phyloP scores from a whole-genome alignment of 2,113 vertebrate species.

The Hydrolagus affinis region DNA sequence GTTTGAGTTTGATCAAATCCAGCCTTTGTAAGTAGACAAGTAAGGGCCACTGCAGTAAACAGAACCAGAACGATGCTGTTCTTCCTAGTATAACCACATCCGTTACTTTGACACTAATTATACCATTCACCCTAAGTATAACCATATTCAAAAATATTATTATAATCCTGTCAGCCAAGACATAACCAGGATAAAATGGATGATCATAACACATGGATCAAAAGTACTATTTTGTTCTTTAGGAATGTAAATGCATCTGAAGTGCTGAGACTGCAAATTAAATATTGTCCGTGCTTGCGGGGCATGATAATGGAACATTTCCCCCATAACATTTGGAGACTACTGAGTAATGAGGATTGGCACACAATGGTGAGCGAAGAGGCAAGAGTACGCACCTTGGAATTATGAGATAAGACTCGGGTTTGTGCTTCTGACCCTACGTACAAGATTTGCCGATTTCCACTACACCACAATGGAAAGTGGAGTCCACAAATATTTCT shows the following conservation, averaged over 20 bases:
- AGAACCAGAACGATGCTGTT: background rate
- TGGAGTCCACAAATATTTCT: too few relatives aligned
- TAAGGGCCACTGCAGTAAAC: constrained; percentile 2
- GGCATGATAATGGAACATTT: too few relatives aligned
- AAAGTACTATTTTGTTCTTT: constrained; percentile 12
- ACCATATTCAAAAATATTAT: constrained; percentile 20
- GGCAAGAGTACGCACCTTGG: too few relatives aligned
- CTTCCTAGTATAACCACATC: background rate
- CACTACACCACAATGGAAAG: too few relatives aligned
- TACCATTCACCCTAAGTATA: background rate
- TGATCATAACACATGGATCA: background rate
- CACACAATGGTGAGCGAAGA: too few relatives aligned
- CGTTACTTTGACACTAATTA: constrained; percentile 22
- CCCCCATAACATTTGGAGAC: too few relatives aligned
- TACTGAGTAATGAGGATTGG: too few relatives aligned
- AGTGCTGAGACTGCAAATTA: background rate
- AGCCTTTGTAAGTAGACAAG: constrained; percentile 5
- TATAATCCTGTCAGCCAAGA: background rate
- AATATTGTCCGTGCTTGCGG: background rate
- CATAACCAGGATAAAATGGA: background rate
- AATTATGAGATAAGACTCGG: too few relatives aligned
- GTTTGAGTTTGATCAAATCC: background rate
- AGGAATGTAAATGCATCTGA: background rate
- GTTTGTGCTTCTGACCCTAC: too few relatives aligned
- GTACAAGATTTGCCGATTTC: too few relatives aligned